Conservation (phyloP, 2,797 vertebrate species). For the Epinephelus coioides region DNA sequence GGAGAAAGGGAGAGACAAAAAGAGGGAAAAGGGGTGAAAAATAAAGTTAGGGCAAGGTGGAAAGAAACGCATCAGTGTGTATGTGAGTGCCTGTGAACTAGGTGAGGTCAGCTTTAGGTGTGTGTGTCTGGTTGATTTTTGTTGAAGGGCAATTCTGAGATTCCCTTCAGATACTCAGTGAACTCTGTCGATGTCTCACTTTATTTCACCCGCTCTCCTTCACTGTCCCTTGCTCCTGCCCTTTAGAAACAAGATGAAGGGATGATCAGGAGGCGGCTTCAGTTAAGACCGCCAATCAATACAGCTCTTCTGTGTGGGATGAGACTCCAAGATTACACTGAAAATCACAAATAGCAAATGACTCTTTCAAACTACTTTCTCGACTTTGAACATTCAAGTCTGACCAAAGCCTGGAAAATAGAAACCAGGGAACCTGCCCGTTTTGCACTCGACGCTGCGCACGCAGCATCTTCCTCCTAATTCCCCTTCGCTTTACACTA, state of each 20-base stretch:
- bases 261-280: slow-evolving; percentile 80
- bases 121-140: slow-evolving; percentile 38
- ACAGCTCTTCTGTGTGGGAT: slow-evolving; percentile 69
- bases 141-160: slow-evolving; percentile 77
- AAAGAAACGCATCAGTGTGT: slow-evolving; percentile 20
- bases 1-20: slow-evolving; percentile 36
- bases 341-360: slow-evolving; percentile 81
- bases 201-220: slow-evolving; percentile 71
- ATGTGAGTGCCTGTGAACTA: slow-evolving; percentile 5
- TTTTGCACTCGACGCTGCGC: slow-evolving; percentile 32
- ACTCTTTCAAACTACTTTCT: slow-evolving; percentile 76
- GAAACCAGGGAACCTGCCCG: slow-evolving; percentile 41
- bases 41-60: slow-evolving; percentile 16
- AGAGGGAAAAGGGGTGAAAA: slow-evolving; percentile 21
- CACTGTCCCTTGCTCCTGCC: slow-evolving; percentile 74
- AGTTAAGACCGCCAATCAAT: slow-evolving; percentile 82
- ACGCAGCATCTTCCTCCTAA: slow-evolving; percentile 49
- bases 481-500: slow-evolving; percentile 41
- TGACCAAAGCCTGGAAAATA: slow-evolving; percentile 61
- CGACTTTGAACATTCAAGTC: slow-evolving; percentile 68
- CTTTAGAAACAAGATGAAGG: slow-evolving; percentile 83
- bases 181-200: slow-evolving; percentile 72
- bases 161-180: slow-evolving; percentile 71
- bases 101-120: slow-evolving; percentile 45
- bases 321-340: slow-evolving; percentile 77